Evolutionary conservation across 2,797 vertebrate genomes (phyloP), one percentile per base, ranked within the genome.

Genomic region (Myripristis jacobus): DNA sequence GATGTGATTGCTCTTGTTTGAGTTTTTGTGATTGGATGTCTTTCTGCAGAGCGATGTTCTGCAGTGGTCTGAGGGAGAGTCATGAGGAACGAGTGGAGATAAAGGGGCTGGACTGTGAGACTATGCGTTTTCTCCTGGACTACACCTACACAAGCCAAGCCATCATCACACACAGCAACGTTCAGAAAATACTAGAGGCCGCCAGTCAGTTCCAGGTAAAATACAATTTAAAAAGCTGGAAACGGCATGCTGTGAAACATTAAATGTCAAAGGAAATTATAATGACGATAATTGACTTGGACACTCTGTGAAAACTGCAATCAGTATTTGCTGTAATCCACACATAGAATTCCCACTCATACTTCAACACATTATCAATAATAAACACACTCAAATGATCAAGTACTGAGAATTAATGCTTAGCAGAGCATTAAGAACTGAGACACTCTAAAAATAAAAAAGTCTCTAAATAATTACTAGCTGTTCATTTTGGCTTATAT

Each of bases 121-220:
- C 95, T 15, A 99, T 99, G 97, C 84, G 87, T 41, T 93, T 90
- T 8, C 95, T 99, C 5, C 86, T 99, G 90, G 95, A 97, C 85
- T 99, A 99, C 59, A 98, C 97, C 0, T 99, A 99, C 75, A 99
- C 97, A 80, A 97, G 98, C 91, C 95, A 92, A 86, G 94, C 95
- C 22, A 89, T 95, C 53, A 96, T 99, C 85, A 98, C 96, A 68
- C 96, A 96, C 81, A 89, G 96, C 48, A 99, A 98, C 0, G 96
- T 99, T n/a, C 96, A 99, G 92, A 94, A 93, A 71, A 93, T 96
- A 58, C 92, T 99, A 16, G 97, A 99, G 87, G 97, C 97, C 0
- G 96, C 97, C 83, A 96, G 96, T 82, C 97, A 98, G 54, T 99
- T 98, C 85, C 98, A 99, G 96, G 98, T 98, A 84, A 90, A 58